phyloP scores from a whole-genome alignment of 1,140 invertebrate genomes.

The Orchestia grillus region DNA sequence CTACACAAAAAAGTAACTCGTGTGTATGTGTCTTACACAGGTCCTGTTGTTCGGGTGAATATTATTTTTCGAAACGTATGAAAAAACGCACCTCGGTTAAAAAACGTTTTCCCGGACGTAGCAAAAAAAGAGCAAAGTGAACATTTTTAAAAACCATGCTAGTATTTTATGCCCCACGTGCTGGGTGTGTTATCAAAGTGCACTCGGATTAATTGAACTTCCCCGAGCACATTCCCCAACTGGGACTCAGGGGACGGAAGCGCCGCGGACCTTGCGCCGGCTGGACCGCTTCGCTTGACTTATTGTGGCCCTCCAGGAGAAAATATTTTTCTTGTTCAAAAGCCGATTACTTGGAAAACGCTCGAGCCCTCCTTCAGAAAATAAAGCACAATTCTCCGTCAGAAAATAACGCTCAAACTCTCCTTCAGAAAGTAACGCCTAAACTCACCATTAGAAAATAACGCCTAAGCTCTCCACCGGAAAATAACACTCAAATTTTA shows the following conservation, averaged over 20 bases:
- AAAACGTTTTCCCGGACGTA: too few species aligned
- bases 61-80: too few species aligned
- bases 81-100: too few species aligned
- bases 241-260: not conserved
- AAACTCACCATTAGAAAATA: not conserved
- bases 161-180: too few species aligned
- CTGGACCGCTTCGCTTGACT: not conserved
- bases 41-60: too few species aligned
- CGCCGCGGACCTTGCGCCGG: not conserved
- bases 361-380: not conserved
- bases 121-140: too few species aligned
- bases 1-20: not conserved
- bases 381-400: too few species aligned
- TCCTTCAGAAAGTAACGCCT: not conserved
- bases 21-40: not conserved
- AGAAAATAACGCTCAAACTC: too few species aligned
- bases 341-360: not conserved
- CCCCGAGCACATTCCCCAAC: not conserved
- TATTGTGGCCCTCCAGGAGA: not conserved
- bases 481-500: not conserved
- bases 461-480: not conserved
- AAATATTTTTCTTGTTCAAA: slow-evolving; percentile 3
- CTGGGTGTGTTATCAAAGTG: not conserved
- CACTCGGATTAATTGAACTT: not conserved
- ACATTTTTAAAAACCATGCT: too few species aligned